phyloP scores from a whole-genome alignment of 2,888 invertebrate species.

The Tinea semifulvella region DNA sequence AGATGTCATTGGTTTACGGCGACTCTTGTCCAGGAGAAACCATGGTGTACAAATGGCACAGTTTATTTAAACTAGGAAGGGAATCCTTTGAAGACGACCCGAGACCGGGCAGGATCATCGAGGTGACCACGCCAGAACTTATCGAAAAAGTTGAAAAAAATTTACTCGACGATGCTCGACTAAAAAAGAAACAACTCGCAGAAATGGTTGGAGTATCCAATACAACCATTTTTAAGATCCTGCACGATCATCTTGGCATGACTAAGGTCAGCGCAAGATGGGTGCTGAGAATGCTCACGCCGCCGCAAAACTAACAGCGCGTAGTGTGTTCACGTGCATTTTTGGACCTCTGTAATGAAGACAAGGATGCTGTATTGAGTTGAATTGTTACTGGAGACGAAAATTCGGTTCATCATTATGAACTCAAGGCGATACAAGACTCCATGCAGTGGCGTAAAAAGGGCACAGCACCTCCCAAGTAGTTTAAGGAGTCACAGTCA shows the following conservation, averaged over 20 bases:
- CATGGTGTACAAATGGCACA: constrained; percentile 16
- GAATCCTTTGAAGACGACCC: constrained; percentile 17
- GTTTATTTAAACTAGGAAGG: constrained; percentile 17
- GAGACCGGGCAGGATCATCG: constrained; percentile 13
- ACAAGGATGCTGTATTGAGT: no score
- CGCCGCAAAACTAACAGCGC: constrained; percentile 22
- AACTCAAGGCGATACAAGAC: not conserved
- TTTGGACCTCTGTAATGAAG: no score
- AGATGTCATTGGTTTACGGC: constrained; percentile 16
- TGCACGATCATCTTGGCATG: constrained; percentile 7
- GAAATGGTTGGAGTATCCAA: constrained; percentile 10
- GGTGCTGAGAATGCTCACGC: not conserved
- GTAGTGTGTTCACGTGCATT: no score
- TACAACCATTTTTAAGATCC: constrained; percentile 8
- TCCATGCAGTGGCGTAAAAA: not conserved
- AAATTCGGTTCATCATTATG: no score
- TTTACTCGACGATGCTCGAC: constrained; percentile 4
- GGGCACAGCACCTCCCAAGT: not conserved
- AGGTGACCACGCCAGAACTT: not conserved
- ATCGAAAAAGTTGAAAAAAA: not conserved
- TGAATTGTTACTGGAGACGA: no score
- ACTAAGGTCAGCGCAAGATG: constrained; percentile 11
- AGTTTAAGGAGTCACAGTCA: not conserved
- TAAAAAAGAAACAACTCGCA: constrained; percentile 10
- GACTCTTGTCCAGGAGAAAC: constrained; percentile 13